phyloP scores from a whole-genome alignment of 2,888 invertebrate genomes.

The Syrista parreyssii region DNA sequence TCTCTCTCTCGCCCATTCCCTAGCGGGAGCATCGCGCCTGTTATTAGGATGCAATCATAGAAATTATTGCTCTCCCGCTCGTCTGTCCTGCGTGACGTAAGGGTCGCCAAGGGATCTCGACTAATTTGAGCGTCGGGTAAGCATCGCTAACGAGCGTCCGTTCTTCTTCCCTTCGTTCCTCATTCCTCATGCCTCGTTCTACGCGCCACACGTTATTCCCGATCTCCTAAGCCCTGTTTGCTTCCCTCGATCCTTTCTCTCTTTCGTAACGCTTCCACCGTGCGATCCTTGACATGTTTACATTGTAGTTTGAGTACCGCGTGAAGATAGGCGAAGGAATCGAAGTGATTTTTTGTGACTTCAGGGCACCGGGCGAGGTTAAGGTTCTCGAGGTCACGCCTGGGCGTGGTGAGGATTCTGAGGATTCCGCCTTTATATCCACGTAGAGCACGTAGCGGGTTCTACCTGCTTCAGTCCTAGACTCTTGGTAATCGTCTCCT shows the following conservation, averaged over 20 bases:
- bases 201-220: not conserved
- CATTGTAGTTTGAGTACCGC: not conserved
- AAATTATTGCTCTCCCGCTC: slow-evolving; percentile 46
- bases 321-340: not conserved
- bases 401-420: slow-evolving; percentile 52
- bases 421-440: slow-evolving; percentile 15
- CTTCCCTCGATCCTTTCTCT: not conserved
- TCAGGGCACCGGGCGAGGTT: not conserved
- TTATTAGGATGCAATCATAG: slow-evolving; percentile 56
- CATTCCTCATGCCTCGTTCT: not conserved
- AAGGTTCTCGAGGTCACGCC: slow-evolving; percentile 53
- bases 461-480: not conserved
- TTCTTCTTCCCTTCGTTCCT: not conserved
- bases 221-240: not conserved
- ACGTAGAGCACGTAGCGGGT: not conserved
- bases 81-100: slow-evolving; percentile 28
- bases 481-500: slow-evolving; percentile 15
- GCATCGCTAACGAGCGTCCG: slow-evolving; percentile 41
- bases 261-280: not conserved
- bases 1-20: slow-evolving; percentile 15
- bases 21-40: slow-evolving; percentile 28
- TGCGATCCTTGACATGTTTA: not conserved
- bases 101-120: slow-evolving; percentile 14
- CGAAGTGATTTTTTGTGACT: not conserved
- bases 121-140: slow-evolving; percentile 28